phyloP scores from a whole-genome alignment of 2,797 vertebrate species.

The Neosalanx taihuensis region DNA sequence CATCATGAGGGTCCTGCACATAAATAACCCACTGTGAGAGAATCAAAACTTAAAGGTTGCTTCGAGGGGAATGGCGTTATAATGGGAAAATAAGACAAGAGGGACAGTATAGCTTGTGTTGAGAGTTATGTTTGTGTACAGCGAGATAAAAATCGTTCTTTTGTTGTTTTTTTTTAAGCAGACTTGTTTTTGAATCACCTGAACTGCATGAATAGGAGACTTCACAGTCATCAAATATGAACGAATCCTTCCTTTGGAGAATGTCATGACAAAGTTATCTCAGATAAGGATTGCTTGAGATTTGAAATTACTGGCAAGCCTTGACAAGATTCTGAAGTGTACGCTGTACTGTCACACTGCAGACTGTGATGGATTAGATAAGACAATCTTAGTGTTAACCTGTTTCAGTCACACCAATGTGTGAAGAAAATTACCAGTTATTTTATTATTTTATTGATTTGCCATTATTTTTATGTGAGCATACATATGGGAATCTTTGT shows the following conservation, averaged over 20 bases:
- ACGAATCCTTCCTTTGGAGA: constrained; percentile 17
- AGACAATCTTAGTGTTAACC: constrained; percentile 47
- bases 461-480: not conserved
- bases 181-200: not conserved
- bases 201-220: not conserved
- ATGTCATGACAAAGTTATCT: constrained; percentile 47
- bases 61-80: constrained; percentile 18
- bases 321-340: constrained; percentile 48
- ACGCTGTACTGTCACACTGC: constrained; percentile 43
- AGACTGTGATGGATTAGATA: constrained; percentile 48
- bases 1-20: constrained; percentile 34
- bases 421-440: constrained; percentile 31
- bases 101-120: not conserved
- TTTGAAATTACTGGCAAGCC: constrained; percentile 46
- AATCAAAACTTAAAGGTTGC: constrained; percentile 33
- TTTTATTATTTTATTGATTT: constrained; percentile 7
- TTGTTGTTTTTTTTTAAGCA: not conserved
- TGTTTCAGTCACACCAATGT: constrained; percentile 23
- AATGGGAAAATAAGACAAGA: constrained; percentile 6
- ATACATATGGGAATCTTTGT: no score
- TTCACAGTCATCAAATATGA: constrained; percentile 18
- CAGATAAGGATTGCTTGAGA: constrained; percentile 36
- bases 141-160: not conserved
- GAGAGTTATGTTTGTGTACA: not conserved
- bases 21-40: constrained; percentile 31